Evolutionary conservation across 92 coral and sea anemone genomes (phyloP), one percentile per base, ranked within the genome.

Genomic region (Epizoanthus scotinus): DNA sequence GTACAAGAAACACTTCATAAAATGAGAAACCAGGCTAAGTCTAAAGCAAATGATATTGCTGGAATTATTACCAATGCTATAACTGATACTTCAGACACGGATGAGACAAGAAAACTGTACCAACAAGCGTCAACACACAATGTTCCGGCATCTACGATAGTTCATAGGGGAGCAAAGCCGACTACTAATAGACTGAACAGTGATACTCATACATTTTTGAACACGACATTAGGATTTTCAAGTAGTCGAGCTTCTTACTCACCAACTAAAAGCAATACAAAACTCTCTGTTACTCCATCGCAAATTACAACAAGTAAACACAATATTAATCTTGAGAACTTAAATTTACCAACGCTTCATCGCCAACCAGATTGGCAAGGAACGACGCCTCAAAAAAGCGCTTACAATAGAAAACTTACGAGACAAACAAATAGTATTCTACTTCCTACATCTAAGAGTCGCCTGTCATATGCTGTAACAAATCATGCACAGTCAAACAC

Each of bases 61-160:
- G 81, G 59, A 38, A 44, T 75, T 47, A 57, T 75, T 58, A 68
- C 60, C 21, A 67, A 75, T 40, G 25, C 42, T 38, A 12, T 31
- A 19, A 15, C 28, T 4, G 28, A 20, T 2, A 29, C 19, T 14
- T 27, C 29, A 64, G 69, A 18, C 13, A 3, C 20, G 31, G 54
- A 53, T 27, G 8, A 8, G 38, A 18, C 63, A 27, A n/a, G 60
- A 1, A 27, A 15, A 8, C 12, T 20, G 1, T 14, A 14, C 44
- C 42, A 58, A 22, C 81, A 22, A 36, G 8, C 10, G 6, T 59
- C 63, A 36, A 10, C 5, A 21, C 24, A 53, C 22, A 36, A 29
- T 55, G 34, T 22, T 28, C 62, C 28, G 5, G 7, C 63, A 71
- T 29, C 62, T 24, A 50, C 27, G 27, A 24, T 27, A 53, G 38